Base-by-base conservation (phyloP, 2,888 invertebrate species). In the Zonitis immaculata region DNA sequence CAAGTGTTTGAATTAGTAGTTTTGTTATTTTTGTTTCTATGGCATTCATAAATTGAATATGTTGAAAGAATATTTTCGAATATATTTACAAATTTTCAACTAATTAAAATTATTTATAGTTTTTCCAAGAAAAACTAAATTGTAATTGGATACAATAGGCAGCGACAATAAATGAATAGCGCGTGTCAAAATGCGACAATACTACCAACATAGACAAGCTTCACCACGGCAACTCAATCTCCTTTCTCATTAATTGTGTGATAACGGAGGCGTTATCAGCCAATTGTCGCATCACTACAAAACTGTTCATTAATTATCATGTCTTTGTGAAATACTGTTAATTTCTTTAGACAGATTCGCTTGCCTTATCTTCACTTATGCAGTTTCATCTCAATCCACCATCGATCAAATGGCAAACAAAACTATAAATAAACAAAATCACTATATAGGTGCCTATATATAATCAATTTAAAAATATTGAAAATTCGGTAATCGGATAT, bases 241-340 rank as follows among this genome's bases (percentile, higher is more conserved):
- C 63, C 57, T 62, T 65, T 64, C 66, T 67, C 73, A 72, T 72
- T 73, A 70, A 72, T 72, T 70, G 70, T 71, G 60, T 63, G 71
- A 72, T 73, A 73, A 69, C 67, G 58, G 63, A 52, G 57, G 61
- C 62, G 67, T 69, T 72, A 71, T 71, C 70, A 59, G 67, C 52
- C 65, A 66, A 70, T 73, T 71, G 70, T 70, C 68, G 64, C 59
- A 61, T 60, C 58, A 62, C 54, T 67, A 69, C 69, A 70, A 70
- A 71, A 70, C 67, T 68, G 64, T 70, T 69, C 72, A 73, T 73
- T 71, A 72, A 72, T 73, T 73, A 72, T 71, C 57, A 61, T 66
- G 70, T 69, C 70, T 69, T 64, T 66, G 64, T 67, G 66, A 66
- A 71, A 67, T 71, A 66, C 68, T 67, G 69, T 72, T 72, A 71